These are phyloP conservation scores for Eumerus sabulonum DNA, from an alignment of 2,888 invertebrate species.

Conservation along the genomic window DNA sequence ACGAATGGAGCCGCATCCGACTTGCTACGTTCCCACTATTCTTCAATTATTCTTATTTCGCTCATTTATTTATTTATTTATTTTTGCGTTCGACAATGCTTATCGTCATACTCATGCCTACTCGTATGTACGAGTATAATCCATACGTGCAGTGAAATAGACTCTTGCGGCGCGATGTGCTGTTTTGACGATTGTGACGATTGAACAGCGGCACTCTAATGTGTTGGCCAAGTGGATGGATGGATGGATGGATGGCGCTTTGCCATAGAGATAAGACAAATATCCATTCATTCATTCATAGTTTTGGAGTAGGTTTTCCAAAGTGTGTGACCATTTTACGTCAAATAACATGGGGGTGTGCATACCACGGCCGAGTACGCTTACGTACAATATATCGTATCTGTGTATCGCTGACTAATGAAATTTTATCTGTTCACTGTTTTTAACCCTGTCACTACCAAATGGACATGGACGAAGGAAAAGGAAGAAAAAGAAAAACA, in stretches of 20 bases:
- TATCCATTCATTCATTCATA: constrained; percentile 66
- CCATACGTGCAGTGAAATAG: neutral
- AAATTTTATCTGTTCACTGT: constrained; percentile 46
- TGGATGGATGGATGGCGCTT: no score
- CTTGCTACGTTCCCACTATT: constrained; percentile 20
- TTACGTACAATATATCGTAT: neutral
- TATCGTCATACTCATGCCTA: constrained; percentile 10
- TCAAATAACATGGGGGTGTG: constrained; percentile 40
- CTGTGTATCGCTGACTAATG: constrained; percentile 23
- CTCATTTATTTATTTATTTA: constrained; percentile 57
- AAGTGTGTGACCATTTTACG: constrained; percentile 55
- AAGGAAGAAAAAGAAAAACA: constrained; percentile 9
- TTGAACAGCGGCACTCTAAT: constrained; percentile 42
- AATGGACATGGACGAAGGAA: constrained; percentile 16
- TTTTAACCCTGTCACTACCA: constrained; percentile 31
- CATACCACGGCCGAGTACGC: neutral
- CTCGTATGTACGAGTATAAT: neutral
- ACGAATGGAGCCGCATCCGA: neutral
- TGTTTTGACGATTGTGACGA: constrained; percentile 36
- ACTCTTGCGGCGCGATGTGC: constrained; percentile 22
- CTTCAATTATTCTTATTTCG: constrained; percentile 37
- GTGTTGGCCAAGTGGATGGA: constrained; percentile 66
- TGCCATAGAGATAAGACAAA: constrained; percentile 67
- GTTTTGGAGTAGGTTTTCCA: constrained; percentile 65
- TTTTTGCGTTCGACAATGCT: constrained; percentile 54